Evolutionary conservation across 2,888 invertebrate species (phyloP).

Genomic region (Steinernema scapterisci): DNA sequence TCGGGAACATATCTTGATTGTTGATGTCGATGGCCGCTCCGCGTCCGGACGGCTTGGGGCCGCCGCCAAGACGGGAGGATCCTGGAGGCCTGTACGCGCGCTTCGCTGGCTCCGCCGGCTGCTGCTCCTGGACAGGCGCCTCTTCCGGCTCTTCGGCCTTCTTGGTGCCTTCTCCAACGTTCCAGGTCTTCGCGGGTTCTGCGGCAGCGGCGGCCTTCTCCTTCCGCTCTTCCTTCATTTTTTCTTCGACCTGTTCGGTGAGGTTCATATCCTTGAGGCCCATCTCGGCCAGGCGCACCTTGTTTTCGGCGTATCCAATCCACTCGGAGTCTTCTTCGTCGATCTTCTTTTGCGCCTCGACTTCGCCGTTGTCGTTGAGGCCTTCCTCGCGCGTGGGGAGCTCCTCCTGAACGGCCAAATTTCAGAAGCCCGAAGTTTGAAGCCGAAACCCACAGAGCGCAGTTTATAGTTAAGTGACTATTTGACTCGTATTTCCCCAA

Average conservation of each 20-base stretch:
- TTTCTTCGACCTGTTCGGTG: slow-evolving; percentile 37
- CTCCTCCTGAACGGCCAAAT: not conserved
- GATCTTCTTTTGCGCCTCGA: not conserved
- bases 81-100: slow-evolving; percentile 20
- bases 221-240: slow-evolving; percentile 36
- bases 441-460: too few species aligned
- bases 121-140: not conserved
- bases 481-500: too few species aligned
- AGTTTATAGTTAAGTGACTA: too few species aligned
- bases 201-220: slow-evolving; percentile 35
- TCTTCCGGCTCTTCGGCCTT: slow-evolving; percentile 43
- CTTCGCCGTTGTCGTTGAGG: not conserved
- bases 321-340: slow-evolving; percentile 40
- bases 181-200: slow-evolving; percentile 40
- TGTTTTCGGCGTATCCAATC: slow-evolving; percentile 36
- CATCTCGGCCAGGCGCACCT: slow-evolving; percentile 30
- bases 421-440: not conserved
- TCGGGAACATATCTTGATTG: slow-evolving; percentile 56
- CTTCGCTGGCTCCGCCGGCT: not conserved
- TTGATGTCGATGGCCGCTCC: slow-evolving; percentile 34
- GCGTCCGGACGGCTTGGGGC: not conserved
- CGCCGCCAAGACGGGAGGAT: not conserved
- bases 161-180: slow-evolving; percentile 18
- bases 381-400: not conserved
- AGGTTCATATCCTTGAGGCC: slow-evolving; percentile 32